These are phyloP conservation scores for Polyploca ridens DNA, from an alignment of 2,888 invertebrate species.

Conservation along the genomic window DNA sequence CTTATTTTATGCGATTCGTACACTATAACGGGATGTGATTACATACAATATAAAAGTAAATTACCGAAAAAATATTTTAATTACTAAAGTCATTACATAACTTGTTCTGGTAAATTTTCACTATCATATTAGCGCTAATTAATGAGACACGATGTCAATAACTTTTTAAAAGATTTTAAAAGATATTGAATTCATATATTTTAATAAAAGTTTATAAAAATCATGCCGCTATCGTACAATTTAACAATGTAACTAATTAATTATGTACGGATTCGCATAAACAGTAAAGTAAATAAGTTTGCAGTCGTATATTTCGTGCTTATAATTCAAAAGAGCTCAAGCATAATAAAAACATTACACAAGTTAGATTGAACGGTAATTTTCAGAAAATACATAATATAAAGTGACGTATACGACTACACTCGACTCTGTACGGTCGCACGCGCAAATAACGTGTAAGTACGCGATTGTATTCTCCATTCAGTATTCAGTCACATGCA, in stretches of 20 bases:
- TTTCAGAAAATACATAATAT: background rate
- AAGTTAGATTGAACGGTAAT: constrained; percentile 8
- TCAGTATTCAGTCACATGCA: constrained; percentile 25
- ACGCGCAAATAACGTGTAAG: constrained; percentile 31
- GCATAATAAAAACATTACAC: background rate
- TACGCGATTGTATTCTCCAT: constrained; percentile 21
- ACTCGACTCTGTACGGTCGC: constrained; percentile 7
- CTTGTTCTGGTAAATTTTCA: constrained; percentile 7
- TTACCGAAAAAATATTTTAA: constrained; percentile 9
- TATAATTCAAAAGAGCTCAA: background rate
- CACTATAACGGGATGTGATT: constrained; percentile 40
- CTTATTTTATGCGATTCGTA: constrained; percentile 37
- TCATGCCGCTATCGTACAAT: background rate
- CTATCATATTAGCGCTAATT: background rate
- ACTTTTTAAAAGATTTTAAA: background rate
- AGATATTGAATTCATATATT: background rate
- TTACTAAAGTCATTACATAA: background rate
- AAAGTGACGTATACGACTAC: constrained; percentile 26
- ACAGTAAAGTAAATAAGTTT: constrained; percentile 4
- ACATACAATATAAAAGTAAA: constrained; percentile 15
- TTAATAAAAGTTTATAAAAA: background rate
- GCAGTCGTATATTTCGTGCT: background rate
- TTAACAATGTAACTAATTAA: constrained; percentile 3
- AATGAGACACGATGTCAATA: background rate
- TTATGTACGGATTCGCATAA: constrained; percentile 2